Evolutionary conservation across 2,113 vertebrate genomes (phyloP).

Genomic region (Pristiophorus japonicus): DNA sequence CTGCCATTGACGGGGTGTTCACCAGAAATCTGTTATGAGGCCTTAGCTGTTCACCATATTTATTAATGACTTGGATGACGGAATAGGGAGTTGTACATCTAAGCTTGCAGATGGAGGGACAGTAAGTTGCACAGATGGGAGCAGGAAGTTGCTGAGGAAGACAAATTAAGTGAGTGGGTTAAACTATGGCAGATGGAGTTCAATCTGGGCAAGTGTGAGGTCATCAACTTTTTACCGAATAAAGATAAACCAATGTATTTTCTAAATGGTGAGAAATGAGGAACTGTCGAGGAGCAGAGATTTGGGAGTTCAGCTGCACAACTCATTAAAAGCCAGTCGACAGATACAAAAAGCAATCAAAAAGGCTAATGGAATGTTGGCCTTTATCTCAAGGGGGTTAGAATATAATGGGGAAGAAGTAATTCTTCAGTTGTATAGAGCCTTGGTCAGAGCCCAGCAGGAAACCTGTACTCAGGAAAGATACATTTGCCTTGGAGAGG

Average conservation of each 20-base stretch:
- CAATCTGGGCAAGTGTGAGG: not conserved
- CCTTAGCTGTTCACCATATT: not conserved
- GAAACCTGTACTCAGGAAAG: not conserved
- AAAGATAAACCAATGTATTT: not conserved
- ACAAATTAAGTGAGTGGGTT: not conserved
- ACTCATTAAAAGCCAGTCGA: not conserved
- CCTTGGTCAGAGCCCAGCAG: too few relatives aligned
- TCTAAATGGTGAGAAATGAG: not conserved
- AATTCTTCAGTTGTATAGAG: too few relatives aligned
- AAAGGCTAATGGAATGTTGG: not conserved
- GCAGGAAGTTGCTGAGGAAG: not conserved
- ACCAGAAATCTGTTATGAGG: not conserved
- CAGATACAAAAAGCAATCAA: not conserved
- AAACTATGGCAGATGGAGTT: not conserved
- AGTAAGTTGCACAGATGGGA: not conserved
- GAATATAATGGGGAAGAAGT: too few relatives aligned
- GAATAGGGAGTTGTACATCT: not conserved
- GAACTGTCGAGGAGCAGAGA: not conserved
- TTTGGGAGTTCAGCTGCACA: not conserved
- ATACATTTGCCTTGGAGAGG: not conserved
- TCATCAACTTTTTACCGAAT: not conserved
- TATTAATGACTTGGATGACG: not conserved
- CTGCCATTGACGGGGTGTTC: not conserved
- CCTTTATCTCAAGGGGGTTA: not conserved
- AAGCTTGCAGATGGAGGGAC: not conserved